Evolutionary conservation across 2,888 invertebrate genomes (phyloP).

Genomic region (Hemicrepidius hirtus): DNA sequence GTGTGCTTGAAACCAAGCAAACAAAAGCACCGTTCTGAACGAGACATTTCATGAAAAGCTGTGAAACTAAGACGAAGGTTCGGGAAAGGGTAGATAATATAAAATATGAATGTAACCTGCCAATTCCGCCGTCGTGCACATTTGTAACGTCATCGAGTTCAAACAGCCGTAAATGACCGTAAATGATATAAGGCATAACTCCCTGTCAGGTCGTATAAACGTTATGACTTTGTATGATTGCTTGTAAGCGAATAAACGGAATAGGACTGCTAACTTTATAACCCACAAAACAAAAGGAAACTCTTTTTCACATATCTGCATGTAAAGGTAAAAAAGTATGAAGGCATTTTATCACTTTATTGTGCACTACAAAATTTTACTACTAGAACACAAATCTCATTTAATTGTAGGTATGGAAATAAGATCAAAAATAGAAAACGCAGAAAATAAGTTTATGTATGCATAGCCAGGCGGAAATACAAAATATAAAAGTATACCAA

Average conservation of each 20-base stretch:
- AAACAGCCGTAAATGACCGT: slow-evolving; percentile 21
- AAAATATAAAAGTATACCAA: slow-evolving; percentile 6
- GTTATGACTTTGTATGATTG: slow-evolving; percentile 19
- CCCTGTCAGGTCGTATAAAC: slow-evolving; percentile 14
- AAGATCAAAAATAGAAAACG: background rate
- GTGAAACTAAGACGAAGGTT: slow-evolving; percentile 9
- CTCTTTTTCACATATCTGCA: background rate
- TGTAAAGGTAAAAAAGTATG: background rate
- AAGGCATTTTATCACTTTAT: background rate
- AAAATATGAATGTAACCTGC: slow-evolving; percentile 25
- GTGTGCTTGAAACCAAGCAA: background rate
- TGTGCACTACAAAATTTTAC: too few species aligned
- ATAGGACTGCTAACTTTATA: slow-evolving; percentile 13
- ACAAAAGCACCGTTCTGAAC: background rate
- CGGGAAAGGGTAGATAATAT: slow-evolving; percentile 20
- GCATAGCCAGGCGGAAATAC: background rate
- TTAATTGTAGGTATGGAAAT: background rate
- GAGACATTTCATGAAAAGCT: background rate
- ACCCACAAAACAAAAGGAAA: slow-evolving; percentile 14
- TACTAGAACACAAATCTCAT: background rate
- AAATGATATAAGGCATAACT: slow-evolving; percentile 16
- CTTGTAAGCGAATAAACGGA: slow-evolving; percentile 16
- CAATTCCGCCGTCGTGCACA: slow-evolving; percentile 13
- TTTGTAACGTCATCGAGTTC: slow-evolving; percentile 29
- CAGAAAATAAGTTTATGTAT: background rate